phyloP scores from a whole-genome alignment of 2,888 invertebrate species.

The Tinea trinotella region DNA sequence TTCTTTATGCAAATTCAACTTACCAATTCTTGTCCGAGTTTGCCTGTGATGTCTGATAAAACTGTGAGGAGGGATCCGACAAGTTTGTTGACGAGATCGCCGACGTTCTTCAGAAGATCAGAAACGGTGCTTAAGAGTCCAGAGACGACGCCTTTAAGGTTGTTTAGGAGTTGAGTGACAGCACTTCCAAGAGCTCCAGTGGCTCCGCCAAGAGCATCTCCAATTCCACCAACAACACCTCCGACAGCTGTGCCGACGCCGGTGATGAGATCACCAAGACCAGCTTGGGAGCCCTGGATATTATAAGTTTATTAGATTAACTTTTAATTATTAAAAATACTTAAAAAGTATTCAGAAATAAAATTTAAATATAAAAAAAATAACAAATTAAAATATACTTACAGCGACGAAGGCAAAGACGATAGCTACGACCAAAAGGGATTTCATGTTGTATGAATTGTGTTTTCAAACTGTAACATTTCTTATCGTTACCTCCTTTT shows the following conservation, averaged over 20 bases:
- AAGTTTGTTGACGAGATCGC: not conserved
- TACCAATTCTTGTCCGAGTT: slow-evolving; percentile 13
- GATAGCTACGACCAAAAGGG: not conserved
- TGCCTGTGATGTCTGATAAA: slow-evolving; percentile 2
- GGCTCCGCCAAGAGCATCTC: not conserved
- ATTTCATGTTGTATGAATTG: not conserved
- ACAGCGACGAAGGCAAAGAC: not conserved
- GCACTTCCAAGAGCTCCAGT: not conserved
- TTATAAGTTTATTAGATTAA: not conserved
- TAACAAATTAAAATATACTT: not conserved
- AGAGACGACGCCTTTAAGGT: not conserved
- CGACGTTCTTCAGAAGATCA: not conserved
- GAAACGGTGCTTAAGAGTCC: not conserved
- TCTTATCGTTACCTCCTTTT: not conserved
- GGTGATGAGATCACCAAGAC: not conserved
- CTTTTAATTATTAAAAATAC: too few relatives aligned
- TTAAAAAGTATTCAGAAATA: too few relatives aligned
- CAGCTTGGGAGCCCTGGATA: not conserved
- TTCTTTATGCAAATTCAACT: not conserved
- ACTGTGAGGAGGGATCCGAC: slow-evolving; percentile 3
- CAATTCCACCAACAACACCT: not conserved
- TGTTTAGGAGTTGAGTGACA: not conserved
- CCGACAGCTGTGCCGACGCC: not conserved
- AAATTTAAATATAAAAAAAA: too few relatives aligned
- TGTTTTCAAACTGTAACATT: not conserved